A percentile compares a stretch with the other conserved stretches of the same genome.
Evolutionary conservation across 2,113 vertebrate genomes (phyloP).

Genomic region (Parotia lawesii): DNA sequence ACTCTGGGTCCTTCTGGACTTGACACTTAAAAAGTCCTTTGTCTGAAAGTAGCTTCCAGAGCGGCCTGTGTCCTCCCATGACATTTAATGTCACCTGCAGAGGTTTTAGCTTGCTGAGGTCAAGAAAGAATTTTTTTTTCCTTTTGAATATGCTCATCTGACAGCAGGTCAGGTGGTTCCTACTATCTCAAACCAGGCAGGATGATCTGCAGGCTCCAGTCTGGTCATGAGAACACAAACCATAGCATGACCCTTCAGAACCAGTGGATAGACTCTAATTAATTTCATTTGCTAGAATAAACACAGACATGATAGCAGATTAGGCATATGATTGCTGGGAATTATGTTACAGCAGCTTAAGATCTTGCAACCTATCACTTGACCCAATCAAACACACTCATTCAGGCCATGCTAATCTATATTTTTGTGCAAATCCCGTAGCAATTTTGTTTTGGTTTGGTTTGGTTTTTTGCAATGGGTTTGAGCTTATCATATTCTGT

Average conservation of each 20-base stretch:
- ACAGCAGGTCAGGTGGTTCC: background rate
- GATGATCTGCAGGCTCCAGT: background rate
- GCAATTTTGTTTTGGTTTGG: background rate
- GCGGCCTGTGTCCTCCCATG: background rate
- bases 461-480: background rate
- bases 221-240: accelerated
- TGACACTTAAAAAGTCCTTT: background rate
- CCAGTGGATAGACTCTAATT: background rate
- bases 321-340: background rate
- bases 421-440: background rate
- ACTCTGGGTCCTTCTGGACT: background rate
- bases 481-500: background rate
- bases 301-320: background rate
- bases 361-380: background rate
- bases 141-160: background rate
- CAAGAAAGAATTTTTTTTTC: background rate
- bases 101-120: background rate
- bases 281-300: background rate
- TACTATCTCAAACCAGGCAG: background rate
- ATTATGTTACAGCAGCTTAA: background rate
- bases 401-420: background rate
- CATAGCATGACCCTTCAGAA: background rate
- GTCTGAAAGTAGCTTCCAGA: background rate
- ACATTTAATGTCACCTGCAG: background rate
- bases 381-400: background rate